Base-by-base conservation (phyloP, 2,888 invertebrate genomes). In the Hipparchia sbordonii region DNA sequence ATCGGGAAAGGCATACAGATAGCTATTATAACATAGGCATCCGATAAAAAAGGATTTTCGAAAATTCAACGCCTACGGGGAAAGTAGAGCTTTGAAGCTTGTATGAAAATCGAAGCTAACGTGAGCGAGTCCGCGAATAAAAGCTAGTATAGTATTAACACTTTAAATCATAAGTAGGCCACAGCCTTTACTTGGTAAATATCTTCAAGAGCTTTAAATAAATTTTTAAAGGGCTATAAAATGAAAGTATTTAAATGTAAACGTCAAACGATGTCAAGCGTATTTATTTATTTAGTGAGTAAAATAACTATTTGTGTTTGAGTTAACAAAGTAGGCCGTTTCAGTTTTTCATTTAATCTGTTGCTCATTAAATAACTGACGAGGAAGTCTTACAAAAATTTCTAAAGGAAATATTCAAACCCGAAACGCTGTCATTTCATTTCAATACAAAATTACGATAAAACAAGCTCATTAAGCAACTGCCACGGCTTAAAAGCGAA, bases 401-500 rank as follows among this genome's bases (percentile, higher is more conserved):
- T 69, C n/a, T 69, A 61, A 61, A 52, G 61, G 61, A 69, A 69
- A 69, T 61, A 69, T 69, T 51, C 69, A 61, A 69, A 69, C 48
- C 23, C 59, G 46, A 6, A 57, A 13, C 10, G 52, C 69, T 61
- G 69, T 69, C 61, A 61, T 69, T 69, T 45, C 59, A 8, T 68
- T 68, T 69, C 69, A 69, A 69, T 69, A 69, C 69, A 69, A 61
- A 69, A 69, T 68, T 69, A 69, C 69, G 69, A 69, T 69, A 69
- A 69, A 61, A 69, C 69, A 69, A 69, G 60, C 69, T 69, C 69
- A 69, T 69, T 69, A 69, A 61, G 61, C 68, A 60, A 68, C 68
- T 51, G 56, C 13, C 57, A n/a, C 13, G 39, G 7, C 60, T 52
- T 52, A 61, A 69, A 69, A 33, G 69, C 61, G 48, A 69, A 69